Base-by-base conservation (phyloP, 2,888 invertebrate genomes). In the Endotricha flammealis region DNA sequence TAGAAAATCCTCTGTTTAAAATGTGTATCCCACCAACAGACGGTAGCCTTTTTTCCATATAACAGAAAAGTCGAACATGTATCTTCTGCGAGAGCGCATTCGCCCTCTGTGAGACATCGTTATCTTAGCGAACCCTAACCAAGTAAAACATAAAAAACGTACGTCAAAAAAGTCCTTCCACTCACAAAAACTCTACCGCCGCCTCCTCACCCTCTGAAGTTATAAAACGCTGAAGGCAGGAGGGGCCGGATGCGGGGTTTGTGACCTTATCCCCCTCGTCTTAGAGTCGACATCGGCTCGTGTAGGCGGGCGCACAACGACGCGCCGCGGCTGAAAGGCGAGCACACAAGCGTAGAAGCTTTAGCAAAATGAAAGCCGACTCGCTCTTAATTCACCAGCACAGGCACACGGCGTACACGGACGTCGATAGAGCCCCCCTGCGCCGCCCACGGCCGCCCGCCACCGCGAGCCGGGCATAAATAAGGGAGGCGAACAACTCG, bases 281-380 rank as follows among this genome's bases (percentile, higher is more conserved):
- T 65, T 73, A 85, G 59, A 70, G 80, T 73, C 67, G 66, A 77
- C 58, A 71, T 68, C 60, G 42, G 72, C 45, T 61, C 52, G 68
- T 54, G 60, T 54, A 46, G 52, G 55, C 44, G 48, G 52, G 46
- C 58, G 59, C 76, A 72, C 72, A 73, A 70, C 61, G 64, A 62
- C 60, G 58, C 58, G 57, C 53, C 63, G 57, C 56, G 71, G 61
- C 74, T 81, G 78, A 82, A 82, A 83, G 72, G 78, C 79, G 74
- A 70, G 82, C 85, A 86, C 85, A 85, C 86, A 74, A 82, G 76
- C 81, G 75, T 80, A 71, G 70, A 72, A 82, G 85, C 82, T 86
- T 83, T 85, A 80, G 82, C 79, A 74, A 85, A 85, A 86, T 86
- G 86, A 85, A 85, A 85, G 85, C 83, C 82, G 82, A 82, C 73